Base-by-base conservation (phyloP, 1,140 invertebrate genomes). In the Drosophila chauvacae region DNA sequence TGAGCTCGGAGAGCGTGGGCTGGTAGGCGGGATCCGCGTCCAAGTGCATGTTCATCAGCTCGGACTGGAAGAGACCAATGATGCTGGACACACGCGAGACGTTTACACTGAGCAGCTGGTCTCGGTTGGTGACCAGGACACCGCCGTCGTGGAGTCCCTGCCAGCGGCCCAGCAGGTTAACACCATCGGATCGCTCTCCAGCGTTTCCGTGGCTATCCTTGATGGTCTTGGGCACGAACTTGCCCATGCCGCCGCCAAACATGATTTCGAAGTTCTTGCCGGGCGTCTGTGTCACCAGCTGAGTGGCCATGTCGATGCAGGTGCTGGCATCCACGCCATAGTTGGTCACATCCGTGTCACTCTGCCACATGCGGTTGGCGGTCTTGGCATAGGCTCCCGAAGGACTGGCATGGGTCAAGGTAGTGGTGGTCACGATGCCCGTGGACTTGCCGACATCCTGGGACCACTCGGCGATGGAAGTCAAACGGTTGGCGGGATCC, bases 381-480 rank as follows among this genome's bases (percentile, higher is more conserved):
- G 95, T 94, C 81, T 97, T 83, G 13, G 92, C 92, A 70, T 92
- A 93, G 1, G 81, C 70, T 4, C 90, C 90, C 30, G 87, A 87
- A 0, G 92, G 92, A 74, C 91, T 92, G 23, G 92, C 91, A 51
- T 93, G 91, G 7, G 90, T 93, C 37, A 93, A 92, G 0, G 90
- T 78, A 2, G 92, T 92, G 10, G 92, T 93, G 6, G 92, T 92
- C n/a, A 93, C 79, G 47, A 93, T 90, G 2, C 93, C 93, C 0
- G 83, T 90, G 3, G 73, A 77, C 81, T 93, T 91, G 92, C 97
- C 97, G 92, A 95, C 95, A 66, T 95, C 94, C 86, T 97, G 96
- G 0, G 96, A 97, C 97, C 97, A 98, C 75, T 96, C 94, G 4
- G 97, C 93, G 42, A 98, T 93, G 0, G 96, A 97, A 94, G 91